These are phyloP conservation scores for Spodoptera frugiperda DNA, from an alignment of 1,140 invertebrate species.

Conservation along the genomic window DNA sequence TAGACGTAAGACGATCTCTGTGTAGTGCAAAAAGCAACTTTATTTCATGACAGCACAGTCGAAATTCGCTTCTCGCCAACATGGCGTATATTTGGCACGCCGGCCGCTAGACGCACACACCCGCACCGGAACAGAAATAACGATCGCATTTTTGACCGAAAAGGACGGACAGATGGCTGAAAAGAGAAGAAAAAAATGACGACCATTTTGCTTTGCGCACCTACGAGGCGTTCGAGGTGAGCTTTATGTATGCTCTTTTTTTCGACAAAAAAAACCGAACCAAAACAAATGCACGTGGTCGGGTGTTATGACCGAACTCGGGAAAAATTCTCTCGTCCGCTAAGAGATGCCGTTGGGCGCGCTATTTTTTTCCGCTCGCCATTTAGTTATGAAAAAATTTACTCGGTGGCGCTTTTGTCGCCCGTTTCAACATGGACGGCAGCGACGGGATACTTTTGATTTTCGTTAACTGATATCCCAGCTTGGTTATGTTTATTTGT, in stretches of 20 bases:
- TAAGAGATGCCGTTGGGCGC: constrained; percentile 83
- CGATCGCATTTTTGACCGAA: constrained; percentile 86
- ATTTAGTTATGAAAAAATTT: constrained; percentile 81
- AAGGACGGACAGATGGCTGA: constrained; percentile 86
- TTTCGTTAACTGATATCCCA: constrained; percentile 13
- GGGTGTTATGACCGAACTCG: constrained; percentile 82
- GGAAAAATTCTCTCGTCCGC: constrained; percentile 77
- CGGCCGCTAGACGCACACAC: constrained; percentile 79
- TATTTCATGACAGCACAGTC: constrained; percentile 37
- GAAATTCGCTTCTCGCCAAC: constrained; percentile 41
- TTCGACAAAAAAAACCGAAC: constrained; percentile 82
- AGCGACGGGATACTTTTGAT: constrained; percentile 31
- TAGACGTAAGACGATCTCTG: constrained; percentile 78
- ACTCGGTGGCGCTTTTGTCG: constrained; percentile 73
- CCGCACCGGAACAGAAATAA: constrained; percentile 85
- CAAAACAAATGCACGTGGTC: constrained; percentile 86
- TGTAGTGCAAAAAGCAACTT: constrained; percentile 51
- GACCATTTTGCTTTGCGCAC: constrained; percentile 85
- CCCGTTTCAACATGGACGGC: constrained; percentile 18
- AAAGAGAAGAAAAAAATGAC: constrained; percentile 86
- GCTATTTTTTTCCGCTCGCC: constrained; percentile 72
- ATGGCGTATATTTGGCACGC: constrained; percentile 71
- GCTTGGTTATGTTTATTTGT: neutral
- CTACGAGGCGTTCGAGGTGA: constrained; percentile 78
- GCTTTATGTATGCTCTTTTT: constrained; percentile 84